A percentile compares a stretch with the other conserved stretches of the same genome.
Evolutionary conservation across 2,888 invertebrate genomes (phyloP).

Genomic region (Xanthia icteritia): DNA sequence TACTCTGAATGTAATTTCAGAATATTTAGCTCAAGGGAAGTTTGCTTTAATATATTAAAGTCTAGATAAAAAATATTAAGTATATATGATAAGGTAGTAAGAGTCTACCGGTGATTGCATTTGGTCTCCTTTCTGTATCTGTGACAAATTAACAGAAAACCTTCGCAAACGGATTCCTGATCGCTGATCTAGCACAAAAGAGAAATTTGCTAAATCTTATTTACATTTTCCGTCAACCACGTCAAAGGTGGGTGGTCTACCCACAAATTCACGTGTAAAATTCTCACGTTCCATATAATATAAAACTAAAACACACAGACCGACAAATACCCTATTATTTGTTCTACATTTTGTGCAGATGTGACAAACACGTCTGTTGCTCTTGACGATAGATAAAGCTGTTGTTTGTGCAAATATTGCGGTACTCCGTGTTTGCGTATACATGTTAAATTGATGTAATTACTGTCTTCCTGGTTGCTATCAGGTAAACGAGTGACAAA

Average conservation of each 20-base stretch:
- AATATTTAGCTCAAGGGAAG: constrained; percentile 62
- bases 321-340: constrained; percentile 45
- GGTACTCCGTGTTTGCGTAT: constrained; percentile 46
- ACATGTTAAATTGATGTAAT: constrained; percentile 54
- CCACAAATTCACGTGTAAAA: not conserved
- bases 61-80: constrained; percentile 52
- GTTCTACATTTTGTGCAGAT: constrained; percentile 55
- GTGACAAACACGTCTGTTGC: constrained; percentile 60
- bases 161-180: not conserved
- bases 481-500: constrained; percentile 38
- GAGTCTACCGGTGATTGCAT: constrained; percentile 14
- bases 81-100: constrained; percentile 29
- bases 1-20: constrained; percentile 33
- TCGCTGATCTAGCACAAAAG: not conserved
- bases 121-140: constrained; percentile 1
- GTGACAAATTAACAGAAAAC: not conserved
- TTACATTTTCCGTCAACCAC: constrained; percentile 1
- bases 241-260: not conserved
- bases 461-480: constrained; percentile 55
- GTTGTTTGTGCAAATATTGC: constrained; percentile 63
- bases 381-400: constrained; percentile 61
- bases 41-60: constrained; percentile 34
- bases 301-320: constrained; percentile 44
- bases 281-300: constrained; percentile 33
- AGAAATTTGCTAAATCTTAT: not conserved